Base-by-base conservation (phyloP, 2,113 vertebrate genomes). In the Lepus europaeus region DNA sequence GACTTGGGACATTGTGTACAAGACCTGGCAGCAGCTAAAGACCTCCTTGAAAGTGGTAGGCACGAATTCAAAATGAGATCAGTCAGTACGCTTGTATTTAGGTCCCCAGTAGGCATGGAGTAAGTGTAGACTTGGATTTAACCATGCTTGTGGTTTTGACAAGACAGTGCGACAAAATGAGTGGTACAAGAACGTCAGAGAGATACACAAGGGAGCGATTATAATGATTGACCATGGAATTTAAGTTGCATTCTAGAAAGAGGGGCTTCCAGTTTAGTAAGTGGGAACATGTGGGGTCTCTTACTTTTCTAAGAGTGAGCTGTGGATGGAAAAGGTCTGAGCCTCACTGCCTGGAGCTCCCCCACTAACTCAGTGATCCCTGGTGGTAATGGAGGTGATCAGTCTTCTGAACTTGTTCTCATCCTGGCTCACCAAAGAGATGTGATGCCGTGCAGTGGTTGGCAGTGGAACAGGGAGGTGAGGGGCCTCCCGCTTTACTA, bases 241-340 rank as follows among this genome's bases (percentile, higher is more conserved):
- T 87, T 68, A 78, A 90, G 78, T 27, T 82, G 89, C 51, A 27
- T 74, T 94, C 51, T 66, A 86, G 82, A 95, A 70, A 93, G 93
- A 90, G 90, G 39, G 73, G 73, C 85, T 95, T 93, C 94, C 89
- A 69, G 85, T 91, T 91, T 89, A 78, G 77, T 90, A 92, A 78
- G 39, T 89, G 77, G 86, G 86, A 96, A 92, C 78, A 90, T n/a
- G 82, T 96, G 94, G 94, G 94, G 90, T 66, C 84, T 87, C 76
- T 81, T 23, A 31, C 77, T 95, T 91, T 87, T 76, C 92, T 85
- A 94, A 90, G 72, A 93, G 63, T 78, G 80, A 97, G 80, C 49
- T 93, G 73, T 85, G 19, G 36, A 64, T 90, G 90, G 96, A 95
- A 96, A 91, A 91, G 51, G 56, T 79, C 91, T 83, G 63, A 86